Conservation (phyloP, 2,888 invertebrate species). For the Rhabditoides inermis region DNA sequence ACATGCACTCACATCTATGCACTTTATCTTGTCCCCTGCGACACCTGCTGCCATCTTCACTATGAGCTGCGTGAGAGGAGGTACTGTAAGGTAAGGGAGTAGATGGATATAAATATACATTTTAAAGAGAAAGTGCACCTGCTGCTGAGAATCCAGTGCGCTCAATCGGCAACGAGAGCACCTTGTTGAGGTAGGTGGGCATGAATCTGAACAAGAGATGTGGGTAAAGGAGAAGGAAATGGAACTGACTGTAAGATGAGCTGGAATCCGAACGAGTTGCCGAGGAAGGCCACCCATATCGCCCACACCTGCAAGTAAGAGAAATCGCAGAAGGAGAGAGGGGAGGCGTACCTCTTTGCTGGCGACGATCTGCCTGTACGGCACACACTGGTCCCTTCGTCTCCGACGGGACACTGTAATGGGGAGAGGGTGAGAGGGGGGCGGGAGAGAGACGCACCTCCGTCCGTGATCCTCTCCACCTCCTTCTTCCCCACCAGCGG, state of each 20-base stretch:
- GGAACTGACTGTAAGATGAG: conserved; percentile 26
- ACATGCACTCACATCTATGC: conserved; percentile 13
- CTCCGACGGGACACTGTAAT: conserved; percentile 7
- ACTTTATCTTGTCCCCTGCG: conserved; percentile 21
- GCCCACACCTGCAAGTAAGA: conserved; percentile 18
- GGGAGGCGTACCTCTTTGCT: conserved; percentile 25
- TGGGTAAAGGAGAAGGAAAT: not conserved
- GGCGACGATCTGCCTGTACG: too few species aligned
- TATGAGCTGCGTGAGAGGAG: conserved; percentile 24
- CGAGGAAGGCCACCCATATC: conserved; percentile 33
- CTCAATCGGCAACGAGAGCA: conserved; percentile 22
- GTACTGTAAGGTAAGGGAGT: too few species aligned
- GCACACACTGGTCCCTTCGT: conserved; percentile 8
- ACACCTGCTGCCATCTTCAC: conserved; percentile 28
- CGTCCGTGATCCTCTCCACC: conserved; percentile 15
- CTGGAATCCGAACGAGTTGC: conserved; percentile 35
- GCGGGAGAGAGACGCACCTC: conserved; percentile 6
- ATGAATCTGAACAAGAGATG: conserved; percentile 17
- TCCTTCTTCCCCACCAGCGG: conserved; percentile 16
- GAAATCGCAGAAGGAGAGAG: conserved; percentile 17
- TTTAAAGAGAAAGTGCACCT: too few species aligned
- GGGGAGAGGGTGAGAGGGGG: too few species aligned
- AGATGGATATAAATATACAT: too few species aligned
- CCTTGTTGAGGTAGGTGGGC: conserved; percentile 36
- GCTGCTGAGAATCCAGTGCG: conserved; percentile 28